These are phyloP conservation scores for Rachycentron canadum DNA, from an alignment of 2,797 vertebrate species.

Conservation along the genomic window DNA sequence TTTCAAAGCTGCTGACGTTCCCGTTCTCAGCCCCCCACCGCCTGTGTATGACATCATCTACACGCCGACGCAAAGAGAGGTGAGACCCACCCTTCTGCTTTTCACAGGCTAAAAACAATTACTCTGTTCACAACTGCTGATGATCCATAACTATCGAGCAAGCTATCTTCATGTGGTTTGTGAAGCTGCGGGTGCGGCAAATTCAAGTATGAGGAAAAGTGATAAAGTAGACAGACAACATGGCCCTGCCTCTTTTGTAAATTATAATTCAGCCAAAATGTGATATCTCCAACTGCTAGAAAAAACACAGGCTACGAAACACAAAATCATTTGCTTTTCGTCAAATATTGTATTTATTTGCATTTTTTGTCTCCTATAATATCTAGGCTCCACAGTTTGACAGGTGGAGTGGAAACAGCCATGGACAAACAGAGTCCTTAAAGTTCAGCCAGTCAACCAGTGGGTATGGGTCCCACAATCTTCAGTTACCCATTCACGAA, in stretches of 20 bases:
- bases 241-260: slow-evolving; percentile 26
- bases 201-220: slow-evolving; percentile 15
- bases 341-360: slow-evolving; percentile 1
- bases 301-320: background rate
- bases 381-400: slow-evolving; percentile 80
- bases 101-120: slow-evolving; percentile 22
- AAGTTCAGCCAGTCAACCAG: slow-evolving; percentile 70
- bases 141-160: slow-evolving; percentile 18
- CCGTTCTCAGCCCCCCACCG: slow-evolving; percentile 85
- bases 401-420: slow-evolving; percentile 82
- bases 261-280: slow-evolving; percentile 9
- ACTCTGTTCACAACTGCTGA: slow-evolving; percentile 19
- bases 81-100: slow-evolving; percentile 54
- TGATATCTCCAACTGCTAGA: background rate
- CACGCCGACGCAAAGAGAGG: slow-evolving; percentile 86
- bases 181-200: slow-evolving; percentile 3
- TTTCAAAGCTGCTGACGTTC: slow-evolving; percentile 85
- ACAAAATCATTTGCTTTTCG: background rate
- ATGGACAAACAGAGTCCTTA: slow-evolving; percentile 63
- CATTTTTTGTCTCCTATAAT: slow-evolving; percentile 7
- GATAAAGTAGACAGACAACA: slow-evolving; percentile 4
- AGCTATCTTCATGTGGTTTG: slow-evolving; percentile 10
- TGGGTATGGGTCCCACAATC: slow-evolving; percentile 75
- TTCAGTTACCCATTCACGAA: slow-evolving; percentile 74
- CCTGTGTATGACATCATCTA: slow-evolving; percentile 91